Conservation (phyloP, 2,888 invertebrate genomes). For the Sthenelais limicola region DNA sequence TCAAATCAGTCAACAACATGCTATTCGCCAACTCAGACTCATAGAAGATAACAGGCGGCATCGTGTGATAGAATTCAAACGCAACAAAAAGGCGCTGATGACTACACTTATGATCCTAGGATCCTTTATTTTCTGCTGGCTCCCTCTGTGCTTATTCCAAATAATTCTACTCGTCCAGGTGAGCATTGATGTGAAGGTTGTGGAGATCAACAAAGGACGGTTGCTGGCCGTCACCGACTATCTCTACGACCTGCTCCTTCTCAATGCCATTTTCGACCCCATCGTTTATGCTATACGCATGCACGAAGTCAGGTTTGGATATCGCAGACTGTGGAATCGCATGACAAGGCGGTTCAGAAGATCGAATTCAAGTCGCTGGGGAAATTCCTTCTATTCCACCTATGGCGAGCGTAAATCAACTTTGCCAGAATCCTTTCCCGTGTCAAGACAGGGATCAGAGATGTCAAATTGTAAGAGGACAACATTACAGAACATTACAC, state of each 20-base stretch:
- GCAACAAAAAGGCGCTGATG: constrained; percentile 47
- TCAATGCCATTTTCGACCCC: constrained; percentile 50
- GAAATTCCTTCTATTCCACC: not conserved
- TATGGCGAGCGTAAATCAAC: constrained; percentile 1
- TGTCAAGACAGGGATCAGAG: not conserved
- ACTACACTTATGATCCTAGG: constrained; percentile 52
- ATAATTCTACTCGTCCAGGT: constrained; percentile 45
- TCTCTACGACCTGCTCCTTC: constrained; percentile 47
- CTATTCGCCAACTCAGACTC: not conserved
- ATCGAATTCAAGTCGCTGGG: not conserved
- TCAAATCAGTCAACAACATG: constrained; percentile 50
- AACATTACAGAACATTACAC: not conserved
- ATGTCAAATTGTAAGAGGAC: constrained; percentile 15
- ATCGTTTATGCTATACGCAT: constrained; percentile 50
- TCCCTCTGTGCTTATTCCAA: constrained; percentile 48
- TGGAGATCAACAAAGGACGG: not conserved
- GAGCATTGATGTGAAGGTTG: constrained; percentile 10
- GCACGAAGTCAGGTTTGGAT: constrained; percentile 46
- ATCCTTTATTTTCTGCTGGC: constrained; percentile 51
- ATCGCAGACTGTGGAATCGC: constrained; percentile 36
- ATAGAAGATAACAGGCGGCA: not conserved
- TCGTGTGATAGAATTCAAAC: not conserved
- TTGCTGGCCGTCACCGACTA: constrained; percentile 42
- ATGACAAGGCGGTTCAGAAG: not conserved
- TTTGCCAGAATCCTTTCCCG: not conserved